These are phyloP conservation scores for Hypanus sabinus DNA, from an alignment of 2,113 vertebrate species.

Conservation along the genomic window DNA sequence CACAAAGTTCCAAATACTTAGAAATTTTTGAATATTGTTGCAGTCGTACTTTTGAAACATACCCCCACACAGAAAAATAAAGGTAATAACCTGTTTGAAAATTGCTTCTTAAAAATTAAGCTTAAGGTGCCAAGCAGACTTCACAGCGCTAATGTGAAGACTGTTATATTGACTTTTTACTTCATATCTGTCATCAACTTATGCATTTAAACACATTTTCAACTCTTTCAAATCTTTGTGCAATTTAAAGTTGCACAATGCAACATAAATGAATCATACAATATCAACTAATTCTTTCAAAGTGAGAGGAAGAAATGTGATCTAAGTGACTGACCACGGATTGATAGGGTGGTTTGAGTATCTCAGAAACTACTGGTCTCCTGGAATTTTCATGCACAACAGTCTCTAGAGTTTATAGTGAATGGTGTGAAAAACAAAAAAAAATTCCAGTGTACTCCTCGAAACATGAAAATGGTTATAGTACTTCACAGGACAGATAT, in stretches of 20 bases:
- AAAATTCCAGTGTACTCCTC: no score
- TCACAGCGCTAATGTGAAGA: background rate
- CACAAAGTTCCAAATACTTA: no score
- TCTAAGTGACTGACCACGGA: no score
- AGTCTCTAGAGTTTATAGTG: no score
- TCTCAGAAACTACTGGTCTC: no score
- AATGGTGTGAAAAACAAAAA: no score
- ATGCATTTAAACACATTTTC: background rate
- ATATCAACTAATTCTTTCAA: no score
- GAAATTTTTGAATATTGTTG: background rate
- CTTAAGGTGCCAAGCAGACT: background rate
- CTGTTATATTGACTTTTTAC: background rate
- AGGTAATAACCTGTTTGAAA: background rate
- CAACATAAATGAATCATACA: background rate
- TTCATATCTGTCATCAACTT: background rate
- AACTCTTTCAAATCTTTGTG: background rate
- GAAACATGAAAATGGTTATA: no score
- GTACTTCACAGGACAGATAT: no score
- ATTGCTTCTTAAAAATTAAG: background rate
- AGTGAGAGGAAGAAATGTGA: no score
- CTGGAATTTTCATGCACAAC: no score
- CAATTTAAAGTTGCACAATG: background rate
- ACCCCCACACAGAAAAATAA: background rate
- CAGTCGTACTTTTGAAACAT: background rate
- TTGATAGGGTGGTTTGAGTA: no score